Base-by-base conservation (phyloP, 2,113 vertebrate genomes). In the Brienomyrus longianalis region DNA sequence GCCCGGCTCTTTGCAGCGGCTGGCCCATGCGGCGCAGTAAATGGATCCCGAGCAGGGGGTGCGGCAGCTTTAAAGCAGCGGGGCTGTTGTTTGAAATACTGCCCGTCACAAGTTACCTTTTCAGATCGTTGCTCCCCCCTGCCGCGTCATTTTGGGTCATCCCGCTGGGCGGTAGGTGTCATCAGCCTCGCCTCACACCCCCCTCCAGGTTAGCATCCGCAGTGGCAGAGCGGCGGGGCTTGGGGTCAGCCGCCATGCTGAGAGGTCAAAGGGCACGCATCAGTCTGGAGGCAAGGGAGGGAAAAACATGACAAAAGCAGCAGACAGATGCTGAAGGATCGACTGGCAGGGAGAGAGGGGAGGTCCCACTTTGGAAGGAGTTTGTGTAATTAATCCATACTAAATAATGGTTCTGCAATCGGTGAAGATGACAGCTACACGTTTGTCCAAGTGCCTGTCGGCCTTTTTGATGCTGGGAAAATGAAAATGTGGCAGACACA, bases 151-250 rank as follows among this genome's bases (percentile, higher is more conserved):
- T 93, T 94, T 94, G 93, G 93, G 59, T 31, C 1, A 62, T 95
- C 94, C 94, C 95, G 90, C 94, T 92, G 95, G 96, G 96, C 95
- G 97, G 97, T 97, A 98, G 97, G 97, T 98, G 97, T 96, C 95
- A 96, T 93, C 94, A 91, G 91, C 94, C 87, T 90, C 91, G 92
- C 91, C 94, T 93, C 51, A 91, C 90, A 92, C 93, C 92, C 93
- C 96, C 95, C 95, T 95, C 94, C 95, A 96, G 96, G 96, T 97
- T 96, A 97, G 97, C 96, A 93, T 96, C 95, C 94, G 94, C 96
- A 94, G 91, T 93, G 94, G 94, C 92, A 96, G 95, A 95, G 93
- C 94, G 96, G 96, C 96, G 96, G 96, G 96, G 95, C 95, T 93
- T 92, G 88, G 88, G 97, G 96, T 97, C 96, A 95, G 91, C 93